Evolutionary conservation across 2,888 invertebrate species (phyloP).

Genomic region (Pheosia gnoma): DNA sequence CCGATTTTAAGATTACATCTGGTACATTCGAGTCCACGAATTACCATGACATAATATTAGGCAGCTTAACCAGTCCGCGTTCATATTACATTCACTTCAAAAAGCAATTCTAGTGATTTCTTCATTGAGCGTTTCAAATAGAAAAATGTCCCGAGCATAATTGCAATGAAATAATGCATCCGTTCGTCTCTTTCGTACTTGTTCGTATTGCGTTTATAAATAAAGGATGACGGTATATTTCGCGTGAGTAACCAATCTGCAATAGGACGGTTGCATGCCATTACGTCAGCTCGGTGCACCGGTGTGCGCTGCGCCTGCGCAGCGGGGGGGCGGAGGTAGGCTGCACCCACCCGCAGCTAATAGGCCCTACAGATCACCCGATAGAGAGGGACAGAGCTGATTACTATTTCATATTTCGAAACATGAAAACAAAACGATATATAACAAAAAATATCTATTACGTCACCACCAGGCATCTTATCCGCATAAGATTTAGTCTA

Average conservation of each 20-base stretch:
- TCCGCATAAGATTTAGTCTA: too few species aligned
- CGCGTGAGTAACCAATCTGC: conserved; percentile 43
- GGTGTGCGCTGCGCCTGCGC: conserved; percentile 40
- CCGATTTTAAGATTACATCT: conserved; percentile 55
- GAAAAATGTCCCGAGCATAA: conserved; percentile 25
- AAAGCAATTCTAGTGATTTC: conserved; percentile 14
- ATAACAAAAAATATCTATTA: background rate
- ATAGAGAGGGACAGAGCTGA: background rate
- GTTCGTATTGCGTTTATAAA: conserved; percentile 32
- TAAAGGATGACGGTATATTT: conserved; percentile 36
- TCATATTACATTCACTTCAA: conserved; percentile 47
- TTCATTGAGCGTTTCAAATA: conserved; percentile 31
- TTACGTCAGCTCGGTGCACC: conserved; percentile 58
- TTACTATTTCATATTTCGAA: too few species aligned
- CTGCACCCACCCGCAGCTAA: conserved; percentile 8
- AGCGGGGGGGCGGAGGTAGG: conserved; percentile 7
- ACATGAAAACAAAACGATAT: too few species aligned
- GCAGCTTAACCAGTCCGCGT: conserved; percentile 30
- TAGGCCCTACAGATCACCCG: background rate
- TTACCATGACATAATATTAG: conserved; percentile 59
- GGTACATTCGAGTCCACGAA: conserved; percentile 55
- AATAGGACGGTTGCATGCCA: conserved; percentile 51
- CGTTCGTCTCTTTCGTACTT: conserved; percentile 39
- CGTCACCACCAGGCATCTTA: too few species aligned
- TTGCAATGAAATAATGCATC: conserved; percentile 14